Percentiles rank a stretch among this genome's conserved stretches.
These are phyloP conservation scores for Ceratosolen solmsi DNA, from an alignment of 1,140 invertebrate genomes.

Conservation along the genomic window DNA sequence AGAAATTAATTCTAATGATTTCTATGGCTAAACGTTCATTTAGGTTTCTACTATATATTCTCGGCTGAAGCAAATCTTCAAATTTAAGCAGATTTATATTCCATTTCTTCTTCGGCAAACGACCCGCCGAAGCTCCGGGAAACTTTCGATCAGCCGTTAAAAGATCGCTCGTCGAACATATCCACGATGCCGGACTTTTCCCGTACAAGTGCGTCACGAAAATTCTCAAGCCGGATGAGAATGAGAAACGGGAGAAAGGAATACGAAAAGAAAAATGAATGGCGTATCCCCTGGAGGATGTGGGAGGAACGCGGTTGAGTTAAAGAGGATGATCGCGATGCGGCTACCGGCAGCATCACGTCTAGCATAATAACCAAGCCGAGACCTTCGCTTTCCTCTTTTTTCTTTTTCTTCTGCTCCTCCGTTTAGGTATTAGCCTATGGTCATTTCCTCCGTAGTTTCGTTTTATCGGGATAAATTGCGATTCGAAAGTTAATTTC, in stretches of 20 bases:
- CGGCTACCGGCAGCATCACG: constrained; percentile 33
- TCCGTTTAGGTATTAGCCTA: background rate
- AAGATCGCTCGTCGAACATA: background rate
- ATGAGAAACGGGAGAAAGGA: background rate
- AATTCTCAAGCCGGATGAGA: constrained; percentile 21
- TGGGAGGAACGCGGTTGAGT: background rate
- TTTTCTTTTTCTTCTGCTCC: background rate
- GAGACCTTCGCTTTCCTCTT: background rate
- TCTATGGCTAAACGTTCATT: too few species aligned
- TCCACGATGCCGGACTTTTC: background rate
- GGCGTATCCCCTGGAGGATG: background rate
- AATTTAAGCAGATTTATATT: background rate
- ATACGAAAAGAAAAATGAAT: background rate
- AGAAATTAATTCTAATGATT: too few species aligned
- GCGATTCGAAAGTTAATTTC: background rate
- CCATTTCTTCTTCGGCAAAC: background rate
- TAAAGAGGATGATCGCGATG: constrained; percentile 15
- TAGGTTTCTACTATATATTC: too few species aligned
- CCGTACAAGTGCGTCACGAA: background rate
- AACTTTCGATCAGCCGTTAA: background rate
- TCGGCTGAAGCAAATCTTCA: background rate
- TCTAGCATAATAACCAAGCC: constrained; percentile 40
- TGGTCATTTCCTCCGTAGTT: constrained; percentile 9
- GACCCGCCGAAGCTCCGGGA: background rate
- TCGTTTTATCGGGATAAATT: background rate